phyloP scores from a whole-genome alignment of 2,797 vertebrate species.

The Sebastes trivittatus region DNA sequence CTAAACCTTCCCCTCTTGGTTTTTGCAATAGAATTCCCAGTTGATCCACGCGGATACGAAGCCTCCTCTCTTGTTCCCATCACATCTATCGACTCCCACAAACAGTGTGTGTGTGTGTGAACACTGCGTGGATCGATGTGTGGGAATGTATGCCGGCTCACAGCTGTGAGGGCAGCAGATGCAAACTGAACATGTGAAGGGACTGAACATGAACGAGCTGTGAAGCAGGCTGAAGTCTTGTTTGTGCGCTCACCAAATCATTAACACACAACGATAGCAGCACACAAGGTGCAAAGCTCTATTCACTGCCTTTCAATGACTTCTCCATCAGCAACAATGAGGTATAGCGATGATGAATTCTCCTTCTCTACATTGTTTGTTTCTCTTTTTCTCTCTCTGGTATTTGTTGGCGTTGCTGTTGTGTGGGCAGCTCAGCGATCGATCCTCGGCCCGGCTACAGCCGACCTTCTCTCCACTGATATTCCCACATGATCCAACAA shows the following conservation, averaged over 20 bases:
- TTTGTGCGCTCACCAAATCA: neutral
- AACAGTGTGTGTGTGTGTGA: constrained; percentile 19
- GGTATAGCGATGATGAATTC: neutral
- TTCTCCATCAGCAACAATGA: neutral
- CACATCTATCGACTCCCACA: constrained; percentile 7
- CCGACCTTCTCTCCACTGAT: constrained; percentile 43
- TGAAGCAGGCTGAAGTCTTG: constrained; percentile 11
- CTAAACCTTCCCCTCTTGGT: neutral
- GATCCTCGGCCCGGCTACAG: constrained; percentile 28
- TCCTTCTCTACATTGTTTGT: neutral
- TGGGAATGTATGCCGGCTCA: constrained; percentile 33
- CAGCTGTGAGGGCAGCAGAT: constrained; percentile 48
- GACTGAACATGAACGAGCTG: neutral
- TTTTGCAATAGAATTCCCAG: constrained; percentile 21
- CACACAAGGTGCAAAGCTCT: neutral
- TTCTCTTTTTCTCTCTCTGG: constrained; percentile 3
- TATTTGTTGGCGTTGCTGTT: constrained; percentile 16
- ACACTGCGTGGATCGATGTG: constrained; percentile 5
- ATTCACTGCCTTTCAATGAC: neutral
- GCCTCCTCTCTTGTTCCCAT: constrained; percentile 10
- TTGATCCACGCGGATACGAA: constrained; percentile 18
- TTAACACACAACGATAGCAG: neutral
- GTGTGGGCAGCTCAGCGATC: constrained; percentile 60
- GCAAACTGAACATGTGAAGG: neutral
- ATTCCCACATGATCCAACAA: constrained; percentile 32